Percentiles rank a stretch among this genome's conserved stretches.
Evolutionary conservation across 1,140 invertebrate species (phyloP).

Genomic region (Drosophila sechellia): DNA sequence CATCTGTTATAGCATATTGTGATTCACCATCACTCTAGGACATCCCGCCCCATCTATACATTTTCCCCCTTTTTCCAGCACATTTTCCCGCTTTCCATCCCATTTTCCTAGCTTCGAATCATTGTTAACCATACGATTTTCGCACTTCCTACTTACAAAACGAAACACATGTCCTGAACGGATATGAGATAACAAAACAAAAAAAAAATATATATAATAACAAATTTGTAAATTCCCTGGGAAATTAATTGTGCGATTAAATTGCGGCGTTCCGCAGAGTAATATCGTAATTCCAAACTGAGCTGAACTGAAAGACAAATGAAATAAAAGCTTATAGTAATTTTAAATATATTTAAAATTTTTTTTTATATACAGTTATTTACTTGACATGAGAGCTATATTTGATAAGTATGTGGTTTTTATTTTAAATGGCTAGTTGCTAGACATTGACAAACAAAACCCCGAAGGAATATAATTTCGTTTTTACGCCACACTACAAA

Average conservation of each 20-base stretch:
- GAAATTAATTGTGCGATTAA: not conserved
- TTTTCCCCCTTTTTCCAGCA: not conserved
- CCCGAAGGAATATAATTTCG: not conserved
- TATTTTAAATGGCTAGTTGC: not conserved
- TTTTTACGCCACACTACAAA: not conserved
- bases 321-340: too few species aligned
- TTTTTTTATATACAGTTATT: too few species aligned
- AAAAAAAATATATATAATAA: not conserved
- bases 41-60: too few species aligned
- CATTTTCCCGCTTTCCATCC: too few species aligned
- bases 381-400: too few species aligned
- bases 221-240: not conserved
- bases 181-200: not conserved
- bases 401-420: too few species aligned
- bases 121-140: constrained; percentile 31
- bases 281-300: too few species aligned
- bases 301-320: too few species aligned
- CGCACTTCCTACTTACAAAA: constrained; percentile 23
- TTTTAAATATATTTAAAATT: too few species aligned
- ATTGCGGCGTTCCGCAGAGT: not conserved
- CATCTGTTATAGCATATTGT: constrained; percentile 38
- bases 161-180: constrained; percentile 9
- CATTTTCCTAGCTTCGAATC: not conserved
- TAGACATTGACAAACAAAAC: not conserved
- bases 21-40: constrained; percentile 11